These are phyloP conservation scores for Aricia agestis DNA, from an alignment of 1,140 invertebrate genomes.

Conservation along the genomic window DNA sequence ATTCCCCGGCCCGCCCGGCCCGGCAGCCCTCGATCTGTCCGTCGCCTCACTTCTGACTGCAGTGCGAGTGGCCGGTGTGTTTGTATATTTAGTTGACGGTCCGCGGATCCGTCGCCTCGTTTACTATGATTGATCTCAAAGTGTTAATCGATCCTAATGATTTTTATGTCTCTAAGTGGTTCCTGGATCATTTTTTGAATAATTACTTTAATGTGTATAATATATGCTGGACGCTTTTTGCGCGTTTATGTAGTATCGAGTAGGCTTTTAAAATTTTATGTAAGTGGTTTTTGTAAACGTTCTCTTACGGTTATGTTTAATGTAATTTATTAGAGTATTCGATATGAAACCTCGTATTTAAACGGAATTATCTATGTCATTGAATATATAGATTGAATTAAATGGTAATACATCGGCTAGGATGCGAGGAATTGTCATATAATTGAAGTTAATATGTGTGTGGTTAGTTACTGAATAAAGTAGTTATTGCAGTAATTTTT, in stretches of 20 bases:
- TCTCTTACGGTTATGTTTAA: slow-evolving; percentile 60
- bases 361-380: slow-evolving; percentile 44
- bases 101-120: slow-evolving; percentile 47
- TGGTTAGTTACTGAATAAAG: slow-evolving; percentile 37
- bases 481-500: slow-evolving; percentile 62
- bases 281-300: slow-evolving; percentile 62
- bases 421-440: slow-evolving; percentile 6
- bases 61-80: slow-evolving; percentile 38
- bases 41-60: slow-evolving; percentile 16
- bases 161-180: slow-evolving; percentile 55
- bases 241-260: slow-evolving; percentile 65
- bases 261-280: slow-evolving; percentile 64
- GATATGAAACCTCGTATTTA: slow-evolving; percentile 53
- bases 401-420: slow-evolving; percentile 10
- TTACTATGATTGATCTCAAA: slow-evolving; percentile 72
- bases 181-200: slow-evolving; percentile 54
- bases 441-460: slow-evolving; percentile 29
- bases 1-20: neutral
- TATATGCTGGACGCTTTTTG: slow-evolving; percentile 66
- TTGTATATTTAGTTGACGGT: slow-evolving; percentile 45
- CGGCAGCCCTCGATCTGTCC: neutral
- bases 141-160: slow-evolving; percentile 69
- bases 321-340: slow-evolving; percentile 70
- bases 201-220: slow-evolving; percentile 55
- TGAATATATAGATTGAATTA: slow-evolving; percentile 19